A percentile compares a stretch with the other conserved stretches of the same genome.
Evolutionary conservation across 2,797 vertebrate genomes (phyloP).

Genomic region (Catamblyrhynchus diadema): DNA sequence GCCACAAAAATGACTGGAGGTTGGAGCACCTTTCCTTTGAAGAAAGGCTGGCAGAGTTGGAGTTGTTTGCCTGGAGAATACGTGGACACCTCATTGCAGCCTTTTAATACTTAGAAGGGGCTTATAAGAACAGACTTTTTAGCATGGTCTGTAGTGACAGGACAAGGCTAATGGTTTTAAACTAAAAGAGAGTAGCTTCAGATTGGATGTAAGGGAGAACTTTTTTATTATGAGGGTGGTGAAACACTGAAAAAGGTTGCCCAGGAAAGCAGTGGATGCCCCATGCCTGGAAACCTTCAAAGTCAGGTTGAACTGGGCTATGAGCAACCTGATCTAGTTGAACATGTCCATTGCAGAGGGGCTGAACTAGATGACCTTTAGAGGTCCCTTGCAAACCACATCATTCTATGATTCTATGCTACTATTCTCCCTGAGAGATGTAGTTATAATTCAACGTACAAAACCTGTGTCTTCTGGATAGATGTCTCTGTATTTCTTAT

Average conservation of each 20-base stretch:
- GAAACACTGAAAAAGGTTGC: not conserved
- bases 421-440: not conserved
- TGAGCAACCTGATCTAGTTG: not conserved
- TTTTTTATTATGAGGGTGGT: not conserved
- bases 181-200: not conserved
- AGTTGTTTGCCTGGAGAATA: not conserved
- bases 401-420: not conserved
- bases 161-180: not conserved
- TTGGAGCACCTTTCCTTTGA: not conserved
- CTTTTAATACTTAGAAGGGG: not conserved
- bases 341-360: not conserved
- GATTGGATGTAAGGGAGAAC: not conserved
- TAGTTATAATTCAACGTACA: not conserved
- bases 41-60: not conserved
- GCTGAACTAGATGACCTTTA: not conserved
- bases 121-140: not conserved
- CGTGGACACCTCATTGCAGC: accelerated
- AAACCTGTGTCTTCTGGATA: not conserved
- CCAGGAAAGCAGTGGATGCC: not conserved
- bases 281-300: not conserved
- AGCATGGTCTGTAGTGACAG: accelerated
- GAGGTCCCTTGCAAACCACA: not conserved
- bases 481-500: not conserved
- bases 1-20: not conserved
- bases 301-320: not conserved